Base-by-base conservation (phyloP, 1,140 invertebrate species). In the Parapsyche elsis region DNA sequence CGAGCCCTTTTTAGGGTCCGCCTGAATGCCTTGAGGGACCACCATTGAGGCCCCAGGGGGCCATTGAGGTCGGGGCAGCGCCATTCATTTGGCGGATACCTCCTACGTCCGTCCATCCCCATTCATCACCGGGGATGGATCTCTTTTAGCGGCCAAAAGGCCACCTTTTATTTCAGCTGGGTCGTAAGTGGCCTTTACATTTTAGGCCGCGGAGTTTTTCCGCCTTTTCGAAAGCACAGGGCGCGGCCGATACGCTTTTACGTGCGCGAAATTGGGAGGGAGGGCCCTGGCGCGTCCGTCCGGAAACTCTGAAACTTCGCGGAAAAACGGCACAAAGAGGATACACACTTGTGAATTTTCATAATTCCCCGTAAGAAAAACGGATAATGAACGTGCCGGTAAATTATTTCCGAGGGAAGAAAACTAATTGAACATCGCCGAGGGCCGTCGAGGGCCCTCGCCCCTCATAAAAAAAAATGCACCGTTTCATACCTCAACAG, bases 101-200 rank as follows among this genome's bases (percentile, higher is more conserved):
- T 77, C 57, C 53, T 77, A 24, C 38, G 71, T 73, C 24, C 21
- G 71, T 45, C 16, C 73, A n/a, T n/a, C 16, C 75, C 75, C 75
- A 77, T 77, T 77, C 75, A 77, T 77, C 75, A 38, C 45, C 21
- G 74, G 9, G 59, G 59, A 61, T 23, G 49, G 74, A 76, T 76
- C 74, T 76, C 74, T 76, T 76, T 76, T 59, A 64, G 44, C 75
- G 75, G 75, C 75, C 75, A 77, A 64, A 77, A 76, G 74, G 74
- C 74, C 74, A 76, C 74, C 74, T 76, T 76, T 76, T 76, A 76
- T 76, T 76, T 76, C 74, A 76, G 74, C 49, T 5, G 74, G 38
- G 16, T 57, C 75, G 57, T 77, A 77, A 77, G 75, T 77, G 75
- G 75, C 75, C 75, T 77, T 77, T 77, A 77, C 75, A 77, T 77